Evolutionary conservation across 2,888 invertebrate genomes (phyloP), one percentile per base, ranked within the genome.

Genomic region (Pristionchus entomophagus): DNA sequence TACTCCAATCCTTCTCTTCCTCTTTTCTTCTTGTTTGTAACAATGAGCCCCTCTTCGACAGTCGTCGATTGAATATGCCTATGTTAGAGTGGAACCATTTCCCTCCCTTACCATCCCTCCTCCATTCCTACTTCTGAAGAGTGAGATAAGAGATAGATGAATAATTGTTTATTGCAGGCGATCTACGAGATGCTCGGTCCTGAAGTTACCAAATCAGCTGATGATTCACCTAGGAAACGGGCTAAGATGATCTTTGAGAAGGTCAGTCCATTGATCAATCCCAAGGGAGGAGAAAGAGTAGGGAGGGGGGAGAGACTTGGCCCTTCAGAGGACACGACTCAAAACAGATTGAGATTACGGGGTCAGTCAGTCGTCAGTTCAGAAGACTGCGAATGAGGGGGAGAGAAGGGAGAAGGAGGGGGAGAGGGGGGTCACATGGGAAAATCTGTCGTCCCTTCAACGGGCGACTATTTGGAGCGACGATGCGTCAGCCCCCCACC

Each of bases 151-250:
- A 38, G 32, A 29, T n/a, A n/a, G 45, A 41, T 32, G 26, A 78
- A 41, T 10, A 86, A 29, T 53, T 19, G 78, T 65, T 32, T 62
- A 38, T 88, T 92, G 73, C 95, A 99, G 99, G 99, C 99, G 90
- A 99, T 99, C 95, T 99, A 99, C 95, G 98, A 98, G 94, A 99
- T 99, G 99, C 95, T 99, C 92, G 99, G 99, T 86, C 97, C 97
- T 89, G 97, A 97, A 93, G 97, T 97, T 94, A 97, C 97, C 95
- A 95, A 97, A 94, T 97, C 97, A 80, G 97, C 97, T 62, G 97
- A 97, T 94, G 94, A 95, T 87, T 97, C 97, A 32, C 98, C 99
- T 45, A 97, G 98, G 94, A 98, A 98, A 94, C 95, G 99, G 91
- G 99, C 99, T 91, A 97, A 97, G 95, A 98, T 98, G 94, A 99